Base-by-base conservation (phyloP, 2,797 vertebrate species). In the Sebastes matsubarae region DNA sequence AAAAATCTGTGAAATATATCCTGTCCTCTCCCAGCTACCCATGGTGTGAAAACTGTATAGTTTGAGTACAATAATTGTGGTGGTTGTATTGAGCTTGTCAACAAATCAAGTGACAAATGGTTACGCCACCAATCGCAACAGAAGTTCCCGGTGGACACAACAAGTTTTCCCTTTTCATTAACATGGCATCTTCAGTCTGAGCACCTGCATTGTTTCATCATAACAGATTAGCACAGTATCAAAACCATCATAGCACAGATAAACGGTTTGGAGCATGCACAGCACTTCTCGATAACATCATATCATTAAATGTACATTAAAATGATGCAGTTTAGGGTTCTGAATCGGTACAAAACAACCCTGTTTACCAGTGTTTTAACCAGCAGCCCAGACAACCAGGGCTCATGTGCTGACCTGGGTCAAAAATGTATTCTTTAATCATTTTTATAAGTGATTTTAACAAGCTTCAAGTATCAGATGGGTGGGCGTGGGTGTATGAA, bases 251-350 rank as follows among this genome's bases (percentile, higher is more conserved):
- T 54, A 75, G 52, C 54, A 80, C 30, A 55, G n/a, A 69, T 52
- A 20, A 68, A 42, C 10, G 25, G 50, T 72, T 65, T 72, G 52
- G 5, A 58, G 79, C 86, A 77, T 77, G 85, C 74, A 87, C 67
- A 75, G 50, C 58, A 64, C 34, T 61, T 78, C 72, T 68, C 1
- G n/a, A 65, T 27, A 29, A 85, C 75, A 68, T 58, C 63, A 57
- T 24, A 69, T 72, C 13, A 38, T 50, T 70, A 34, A 61, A 76
- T 55, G 58, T 46, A 77, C 75, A 75, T 57, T 7, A 70, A 54
- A 79, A 54, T 10, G 1, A 61, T 10, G 55, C 54, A n/a, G 8
- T 34, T 68, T 52, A 38, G 16, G 38, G 58, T 81, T 72, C 61
- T 74, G 60, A 68, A 71, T 52, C 12, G 13, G 52, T 58, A 42